Evolutionary conservation across 2,888 invertebrate genomes (phyloP).

Genomic region (Nebria brevicollis): DNA sequence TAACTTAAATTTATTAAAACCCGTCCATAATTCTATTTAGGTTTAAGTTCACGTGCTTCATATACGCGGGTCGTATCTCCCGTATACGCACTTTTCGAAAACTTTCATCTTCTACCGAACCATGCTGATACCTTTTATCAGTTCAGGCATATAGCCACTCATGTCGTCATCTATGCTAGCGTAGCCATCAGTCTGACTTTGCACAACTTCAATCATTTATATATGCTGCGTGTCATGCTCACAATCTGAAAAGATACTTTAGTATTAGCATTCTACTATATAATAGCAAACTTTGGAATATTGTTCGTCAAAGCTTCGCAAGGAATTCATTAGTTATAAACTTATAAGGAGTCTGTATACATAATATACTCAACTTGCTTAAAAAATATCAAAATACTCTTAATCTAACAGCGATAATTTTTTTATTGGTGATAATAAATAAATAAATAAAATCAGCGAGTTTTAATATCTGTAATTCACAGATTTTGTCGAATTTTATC

Average conservation of each 20-base stretch:
- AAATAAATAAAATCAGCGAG: too few species aligned
- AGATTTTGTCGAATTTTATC: too few species aligned
- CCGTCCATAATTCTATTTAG: conserved; percentile 43
- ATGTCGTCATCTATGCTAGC: background rate
- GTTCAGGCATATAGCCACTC: background rate
- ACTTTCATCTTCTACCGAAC: conserved; percentile 14
- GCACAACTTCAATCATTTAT: background rate
- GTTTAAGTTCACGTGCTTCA: conserved; percentile 22
- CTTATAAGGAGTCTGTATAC: background rate
- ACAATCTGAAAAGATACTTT: background rate
- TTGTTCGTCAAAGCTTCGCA: background rate
- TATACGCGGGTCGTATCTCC: conserved; percentile 25
- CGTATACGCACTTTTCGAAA: conserved; percentile 35
- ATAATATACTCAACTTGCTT: background rate
- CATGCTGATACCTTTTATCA: background rate
- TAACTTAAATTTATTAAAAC: conserved; percentile 42
- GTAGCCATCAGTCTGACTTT: background rate
- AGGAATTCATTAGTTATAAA: background rate
- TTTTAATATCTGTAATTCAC: too few species aligned
- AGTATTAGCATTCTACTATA: background rate
- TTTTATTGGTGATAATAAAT: too few species aligned
- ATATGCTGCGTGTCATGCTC: background rate
- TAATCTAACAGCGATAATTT: too few species aligned
- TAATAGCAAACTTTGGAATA: background rate
- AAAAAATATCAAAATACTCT: too few species aligned